phyloP scores from a whole-genome alignment of 37 sponge, comb jelly and placozoan genomes.

The Crambe crambe region DNA sequence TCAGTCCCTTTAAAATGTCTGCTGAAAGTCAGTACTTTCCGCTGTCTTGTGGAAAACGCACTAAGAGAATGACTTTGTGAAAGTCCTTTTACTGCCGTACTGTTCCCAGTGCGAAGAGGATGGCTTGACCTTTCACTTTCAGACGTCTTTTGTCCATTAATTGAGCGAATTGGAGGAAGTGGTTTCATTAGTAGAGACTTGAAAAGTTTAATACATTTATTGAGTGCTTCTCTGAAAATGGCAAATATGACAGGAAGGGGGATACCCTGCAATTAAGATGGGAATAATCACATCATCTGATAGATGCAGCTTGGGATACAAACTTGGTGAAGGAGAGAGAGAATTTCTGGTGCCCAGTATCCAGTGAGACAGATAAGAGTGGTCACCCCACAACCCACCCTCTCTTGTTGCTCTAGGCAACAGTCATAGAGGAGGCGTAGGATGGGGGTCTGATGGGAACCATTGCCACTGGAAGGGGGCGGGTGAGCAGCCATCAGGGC shows the following conservation, averaged over 20 bases:
- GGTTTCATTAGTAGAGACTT: neutral
- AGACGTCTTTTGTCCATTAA: neutral
- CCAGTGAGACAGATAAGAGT: constrained; percentile 16
- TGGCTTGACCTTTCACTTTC: neutral
- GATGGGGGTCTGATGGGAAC: neutral
- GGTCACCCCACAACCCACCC: constrained; percentile 23
- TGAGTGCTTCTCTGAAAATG: constrained; percentile 6
- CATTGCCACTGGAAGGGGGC: neutral
- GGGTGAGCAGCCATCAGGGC: neutral
- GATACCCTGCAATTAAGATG: neutral
- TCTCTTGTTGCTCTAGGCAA: constrained; percentile 4
- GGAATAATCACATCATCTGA: neutral
- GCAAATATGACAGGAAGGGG: constrained; percentile 28
- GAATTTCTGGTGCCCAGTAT: constrained; percentile 22
- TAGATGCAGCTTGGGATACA: neutral
- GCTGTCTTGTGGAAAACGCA: neutral
- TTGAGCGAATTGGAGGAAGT: neutral
- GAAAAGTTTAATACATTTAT: neutral
- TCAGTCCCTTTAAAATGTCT: constrained; percentile 10
- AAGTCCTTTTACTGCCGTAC: neutral
- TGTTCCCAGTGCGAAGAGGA: neutral
- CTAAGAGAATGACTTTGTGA: neutral
- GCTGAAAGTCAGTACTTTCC: constrained; percentile 16
- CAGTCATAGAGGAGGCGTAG: neutral
- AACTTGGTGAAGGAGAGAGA: neutral